phyloP scores from a whole-genome alignment of 2,113 vertebrate genomes.

The Todiramphus saurophagus region DNA sequence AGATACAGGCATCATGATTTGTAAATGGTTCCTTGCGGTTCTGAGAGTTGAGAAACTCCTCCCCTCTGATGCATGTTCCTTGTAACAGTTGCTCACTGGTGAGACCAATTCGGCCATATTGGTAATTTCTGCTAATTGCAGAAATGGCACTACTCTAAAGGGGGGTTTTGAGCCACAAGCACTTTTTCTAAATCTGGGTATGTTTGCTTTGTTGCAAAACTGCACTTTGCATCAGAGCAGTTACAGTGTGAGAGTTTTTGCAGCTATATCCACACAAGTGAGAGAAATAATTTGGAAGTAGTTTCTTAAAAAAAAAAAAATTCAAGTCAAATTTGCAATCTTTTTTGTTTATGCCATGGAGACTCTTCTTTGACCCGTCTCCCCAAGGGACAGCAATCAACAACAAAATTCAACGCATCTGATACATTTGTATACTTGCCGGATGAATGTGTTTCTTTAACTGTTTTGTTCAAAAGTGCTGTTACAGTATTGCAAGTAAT shows the following conservation, averaged over 20 bases:
- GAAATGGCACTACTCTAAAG: not conserved
- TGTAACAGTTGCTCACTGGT: not conserved
- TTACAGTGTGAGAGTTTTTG: not conserved
- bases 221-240: not conserved
- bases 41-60: not conserved
- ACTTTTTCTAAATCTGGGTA: not conserved
- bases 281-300: not conserved
- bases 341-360: not conserved
- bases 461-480: not conserved
- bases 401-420: not conserved
- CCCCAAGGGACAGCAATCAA: not conserved
- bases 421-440: not conserved
- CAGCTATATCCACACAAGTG: not conserved
- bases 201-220: not conserved
- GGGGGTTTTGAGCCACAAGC: not conserved
- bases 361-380: not conserved
- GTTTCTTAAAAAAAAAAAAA: not conserved
- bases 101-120: not conserved
- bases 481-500: not conserved
- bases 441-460: not conserved
- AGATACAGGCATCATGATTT: not conserved
- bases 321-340: not conserved
- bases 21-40: not conserved
- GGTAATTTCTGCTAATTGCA: not conserved
- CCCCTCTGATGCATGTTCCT: rapidly evolving